Evolutionary conservation across 2,797 vertebrate species (phyloP), one percentile per base, ranked within the genome.

Genomic region (Acanthis flammea): DNA sequence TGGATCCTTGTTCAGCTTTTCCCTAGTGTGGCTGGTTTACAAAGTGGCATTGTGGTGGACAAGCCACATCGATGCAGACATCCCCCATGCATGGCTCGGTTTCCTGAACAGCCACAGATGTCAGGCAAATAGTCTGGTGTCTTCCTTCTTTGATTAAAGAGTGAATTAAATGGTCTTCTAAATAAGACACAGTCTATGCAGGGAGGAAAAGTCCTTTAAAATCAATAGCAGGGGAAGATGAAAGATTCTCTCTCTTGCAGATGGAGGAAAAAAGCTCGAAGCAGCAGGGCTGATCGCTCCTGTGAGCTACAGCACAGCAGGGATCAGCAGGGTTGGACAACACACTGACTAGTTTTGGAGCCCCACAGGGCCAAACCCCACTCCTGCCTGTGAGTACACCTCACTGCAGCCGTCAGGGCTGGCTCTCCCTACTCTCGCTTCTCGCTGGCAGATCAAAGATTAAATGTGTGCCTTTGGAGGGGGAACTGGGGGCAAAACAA

Each of bases 81-180:
- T 57, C 30, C 65, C 28, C 6, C 0, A 3, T 16, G 9, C 1
- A 0, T 4, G 11, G 44, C 47, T 73, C 0, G 1, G 45, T 80
- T 86, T 86, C 39, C 31, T 63, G 9, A 30, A 41, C 33, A 77
- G 81, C 85, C 81, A 77, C 81, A 60, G 68, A n/a, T 71, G 39
- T 76, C 85, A 92, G 41, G 27, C 28, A 61, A 33, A 35, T 22
- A 57, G 30, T 28, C 45, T 30, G 37, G 16, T 50, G 66, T 75
- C n/a, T 65, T 67, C 53, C 27, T 28, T 83, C 75, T 73, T 71
- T 75, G 65, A 95, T 91, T 78, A 86, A 68, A 47, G 35, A 65
- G 18, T 12, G 25, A 94, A 86, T 95, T 85, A 96, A 96, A 88
- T 14, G 72, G 35, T 50, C n/a, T 80, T 57, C 58, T 88, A 60